Base-by-base conservation (phyloP, 2,888 invertebrate species). In the Nymphalis polychloros region DNA sequence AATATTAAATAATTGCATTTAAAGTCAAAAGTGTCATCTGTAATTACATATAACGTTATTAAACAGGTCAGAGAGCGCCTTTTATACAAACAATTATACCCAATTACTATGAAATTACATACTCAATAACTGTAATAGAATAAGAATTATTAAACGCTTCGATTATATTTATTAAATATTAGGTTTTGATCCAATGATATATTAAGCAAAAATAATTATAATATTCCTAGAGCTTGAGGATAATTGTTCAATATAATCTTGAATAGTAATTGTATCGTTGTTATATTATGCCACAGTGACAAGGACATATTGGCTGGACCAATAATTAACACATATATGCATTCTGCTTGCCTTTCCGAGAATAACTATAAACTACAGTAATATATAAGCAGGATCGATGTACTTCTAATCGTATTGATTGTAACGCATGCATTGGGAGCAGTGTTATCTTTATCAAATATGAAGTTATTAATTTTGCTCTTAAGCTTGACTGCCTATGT, bases 401-500 rank as follows among this genome's bases (percentile, higher is more conserved):
- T 65, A 70, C 50, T 73, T 68, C 64, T 62, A 59, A 70, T 65
- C 75, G 73, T 72, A 70, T 59, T n/a, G 19, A 19, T 49, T 55
- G 41, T 46, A 57, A 23, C 35, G n/a, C 35, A 35, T 27, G 20
- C n/a, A 10, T 57, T 41, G 8, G 17, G 41, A 6, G 13, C 20
- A 31, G 52, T 35, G 65, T 65, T 53, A n/a, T 48, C 31, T 41
- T 23, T 52, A 16, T 50, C 5, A 62, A 68, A 31, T 41, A 70
- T 68, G 69, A 63, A 60, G 60, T 46, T 66, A 16, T 46, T 61
- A 31, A 63, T 70, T 57, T 47, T 71, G 13, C 20, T 87, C 0
- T 62, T 87, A 46, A 85, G 83, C 67, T 60, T 86, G n/a, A 78
- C 77, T 1, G 74, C 78, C 2, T 75, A 77, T 47, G 86, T 78